Base-by-base conservation (phyloP, 2,797 vertebrate genomes). In the Leptodactylus fallax region DNA sequence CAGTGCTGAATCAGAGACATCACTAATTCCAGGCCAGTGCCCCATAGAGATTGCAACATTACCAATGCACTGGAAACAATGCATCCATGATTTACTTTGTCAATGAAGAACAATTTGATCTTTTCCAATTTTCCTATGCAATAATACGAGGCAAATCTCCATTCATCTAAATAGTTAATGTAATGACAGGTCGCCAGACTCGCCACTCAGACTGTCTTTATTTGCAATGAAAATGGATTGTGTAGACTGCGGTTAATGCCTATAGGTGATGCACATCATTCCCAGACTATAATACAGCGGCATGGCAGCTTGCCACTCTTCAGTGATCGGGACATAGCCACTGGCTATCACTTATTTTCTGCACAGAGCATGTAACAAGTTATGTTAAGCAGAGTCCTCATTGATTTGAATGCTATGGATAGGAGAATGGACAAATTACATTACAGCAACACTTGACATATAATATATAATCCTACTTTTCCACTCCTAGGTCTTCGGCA, bases 331-430 rank as follows among this genome's bases (percentile, higher is more conserved):
- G 69, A 84, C 36, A 11, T 65, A 21, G 83, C 83, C 74, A 65
- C 7, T 47, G 83, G 83, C 72, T 51, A 85, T 85, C 47, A 49
- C 56, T 78, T 69, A 23, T 82, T 74, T 58, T n/a, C 69, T 47
- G 83, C 72, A 19, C 13, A 76, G 71, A 60, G 83, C 58, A 51
- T 78, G 72, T 85, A 85, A 85, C 74, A 25, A 51, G 83, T 63
- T 77, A 49, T 65, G 74, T 78, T 78, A 65, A 61, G 83, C 83
- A 53, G 19, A 36, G 72, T 65, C 56, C 74, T 77, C 58, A 85
- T 78, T 76, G 71, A 45, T 61, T 51, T 25, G 21, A 53, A 53
- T 23, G 80, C 21, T 3, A 17, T 8, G 63, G 83, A 85, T 56
- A 63, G 55, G 10, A 11, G 58, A 27, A 47, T 65, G 58, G 45